Evolutionary conservation across 2,888 invertebrate genomes (phyloP), one percentile per base, ranked within the genome.

Genomic region (Pollenia angustigena): DNA sequence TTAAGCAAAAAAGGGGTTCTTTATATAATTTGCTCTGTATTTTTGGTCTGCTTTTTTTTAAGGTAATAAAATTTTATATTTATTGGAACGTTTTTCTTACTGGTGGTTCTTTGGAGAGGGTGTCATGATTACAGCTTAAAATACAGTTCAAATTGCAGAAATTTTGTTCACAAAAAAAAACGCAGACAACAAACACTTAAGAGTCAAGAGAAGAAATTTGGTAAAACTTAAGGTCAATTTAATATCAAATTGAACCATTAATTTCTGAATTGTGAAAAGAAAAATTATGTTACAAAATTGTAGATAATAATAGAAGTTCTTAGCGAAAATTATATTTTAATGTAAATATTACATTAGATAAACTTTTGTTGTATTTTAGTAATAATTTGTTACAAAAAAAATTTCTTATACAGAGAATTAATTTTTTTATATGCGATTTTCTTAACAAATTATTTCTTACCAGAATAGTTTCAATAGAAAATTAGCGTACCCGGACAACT

Each of bases 241-340:
- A 68, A 75, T 54, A 69, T 60, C 40, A 75, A 82, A 82, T 82
- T 82, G 75, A 82, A 75, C 68, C 68, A 82, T 82, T 82, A 82
- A 82, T 75, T 82, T 82, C n/a, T 12, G 68, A 82, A 68, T 68
- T 60, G 60, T 75, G 11, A 1, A 46, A 6, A 60, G 81, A 64
- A 64, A 56, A 32, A 32, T 1, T 32, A 32, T 1, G 14, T 64
- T 40, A 48, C 4, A 16, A 69, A 23, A 48, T 66, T 16, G 18
- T 18, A 62, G n/a, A n/a, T 68, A 46, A 52, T 2, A 8, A 54
- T 12, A 42, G 42, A 40, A 54, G 40, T 52, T 54, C 42, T 18
- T 69, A n/a, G 52, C 11, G 16, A 42, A 69, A 32, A 32, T 32
- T 32, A 32, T 1, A 6, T 32, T 4, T 6, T 6, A 32, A 32